phyloP scores from a whole-genome alignment of 2,888 invertebrate species.

The Nemotelus nigrinus region DNA sequence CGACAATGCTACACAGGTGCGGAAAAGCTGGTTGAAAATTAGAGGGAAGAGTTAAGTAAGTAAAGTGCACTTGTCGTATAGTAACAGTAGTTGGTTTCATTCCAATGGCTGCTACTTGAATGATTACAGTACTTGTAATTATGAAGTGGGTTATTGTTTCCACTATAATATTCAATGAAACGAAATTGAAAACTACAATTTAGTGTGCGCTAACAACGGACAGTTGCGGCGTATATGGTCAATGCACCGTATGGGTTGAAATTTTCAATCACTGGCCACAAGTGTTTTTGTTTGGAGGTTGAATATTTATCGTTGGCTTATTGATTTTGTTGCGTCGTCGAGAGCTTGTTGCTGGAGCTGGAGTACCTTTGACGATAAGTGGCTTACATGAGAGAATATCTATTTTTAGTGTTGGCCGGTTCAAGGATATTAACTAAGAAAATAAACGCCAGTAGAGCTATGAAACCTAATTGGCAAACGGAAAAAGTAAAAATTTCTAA shows the following conservation, averaged over 20 bases:
- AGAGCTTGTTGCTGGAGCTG: neutral
- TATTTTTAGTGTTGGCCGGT: too few relatives aligned
- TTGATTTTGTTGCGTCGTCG: neutral
- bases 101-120: neutral
- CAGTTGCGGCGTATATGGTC: neutral
- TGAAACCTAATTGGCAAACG: too few relatives aligned
- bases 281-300: neutral
- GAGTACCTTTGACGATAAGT: neutral
- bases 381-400: neutral
- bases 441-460: too few relatives aligned
- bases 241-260: neutral
- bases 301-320: neutral
- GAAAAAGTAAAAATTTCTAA: too few relatives aligned
- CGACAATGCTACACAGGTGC: neutral
- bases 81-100: neutral
- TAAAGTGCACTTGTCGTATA: neutral
- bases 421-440: too few relatives aligned
- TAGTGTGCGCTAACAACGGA: neutral
- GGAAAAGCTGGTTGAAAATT: neutral
- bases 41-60: neutral
- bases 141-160: neutral
- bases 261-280: conserved; percentile 5
- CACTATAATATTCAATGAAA: conserved; percentile 17
- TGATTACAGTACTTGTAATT: neutral
- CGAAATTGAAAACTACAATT: conserved; percentile 11